Percentiles rank a stretch among this genome's conserved stretches.
phyloP scores from a whole-genome alignment of 2,888 invertebrate species.

The Autographa pulchrina region DNA sequence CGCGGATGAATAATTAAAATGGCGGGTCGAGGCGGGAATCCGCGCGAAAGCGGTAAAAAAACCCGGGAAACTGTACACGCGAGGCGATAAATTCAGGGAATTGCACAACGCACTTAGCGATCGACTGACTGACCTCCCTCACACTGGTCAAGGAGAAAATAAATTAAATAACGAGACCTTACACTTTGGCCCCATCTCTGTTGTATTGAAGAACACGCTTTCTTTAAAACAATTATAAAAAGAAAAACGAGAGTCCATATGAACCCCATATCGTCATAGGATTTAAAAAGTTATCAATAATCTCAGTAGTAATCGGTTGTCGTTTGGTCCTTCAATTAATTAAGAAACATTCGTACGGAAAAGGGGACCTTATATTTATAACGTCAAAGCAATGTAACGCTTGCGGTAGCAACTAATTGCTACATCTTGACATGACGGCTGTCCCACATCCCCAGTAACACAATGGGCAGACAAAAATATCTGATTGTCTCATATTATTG shows the following conservation, averaged over 20 bases:
- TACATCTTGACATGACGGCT: slow-evolving; percentile 42
- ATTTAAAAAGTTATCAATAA: not conserved
- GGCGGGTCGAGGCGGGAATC: slow-evolving; percentile 82
- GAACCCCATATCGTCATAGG: not conserved
- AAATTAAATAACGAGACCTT: slow-evolving; percentile 52
- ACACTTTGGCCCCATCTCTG: slow-evolving; percentile 35
- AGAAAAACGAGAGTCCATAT: not conserved
- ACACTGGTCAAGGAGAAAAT: slow-evolving; percentile 66
- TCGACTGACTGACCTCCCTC: slow-evolving; percentile 68
- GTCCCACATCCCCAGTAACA: slow-evolving; percentile 71
- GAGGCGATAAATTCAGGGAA: slow-evolving; percentile 83
- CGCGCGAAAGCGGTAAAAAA: slow-evolving; percentile 84
- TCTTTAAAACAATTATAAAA: not conserved
- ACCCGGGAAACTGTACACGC: slow-evolving; percentile 72
- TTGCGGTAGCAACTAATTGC: slow-evolving; percentile 33
- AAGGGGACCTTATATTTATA: not conserved
- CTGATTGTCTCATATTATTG: slow-evolving; percentile 66
- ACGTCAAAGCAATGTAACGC: slow-evolving; percentile 32
- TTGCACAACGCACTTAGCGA: slow-evolving; percentile 86
- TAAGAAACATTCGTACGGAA: not conserved
- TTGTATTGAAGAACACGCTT: slow-evolving; percentile 3
- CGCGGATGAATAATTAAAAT: slow-evolving; percentile 89
- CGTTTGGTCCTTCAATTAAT: not conserved
- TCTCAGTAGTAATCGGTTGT: not conserved
- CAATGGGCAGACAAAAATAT: slow-evolving; percentile 58